phyloP scores from a whole-genome alignment of 2,888 invertebrate species.

The Liopterus haemorrhoidalis region DNA sequence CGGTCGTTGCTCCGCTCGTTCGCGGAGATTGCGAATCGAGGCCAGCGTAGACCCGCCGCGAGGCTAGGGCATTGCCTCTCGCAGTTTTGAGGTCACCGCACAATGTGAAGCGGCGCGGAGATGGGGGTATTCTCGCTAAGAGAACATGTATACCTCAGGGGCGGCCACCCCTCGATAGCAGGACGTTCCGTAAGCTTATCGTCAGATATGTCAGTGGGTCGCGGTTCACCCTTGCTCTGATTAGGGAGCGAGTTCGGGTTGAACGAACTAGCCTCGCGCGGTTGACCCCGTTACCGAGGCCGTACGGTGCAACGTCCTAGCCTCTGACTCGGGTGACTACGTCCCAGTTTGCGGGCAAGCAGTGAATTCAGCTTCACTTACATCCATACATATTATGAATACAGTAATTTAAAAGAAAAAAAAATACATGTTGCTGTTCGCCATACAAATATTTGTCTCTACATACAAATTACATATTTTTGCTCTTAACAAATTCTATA shows the following conservation, averaged over 20 bases:
- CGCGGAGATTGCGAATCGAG: conserved; percentile 38
- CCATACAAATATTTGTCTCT: no score
- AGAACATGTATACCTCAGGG: conserved; percentile 31
- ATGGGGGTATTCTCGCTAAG: background rate
- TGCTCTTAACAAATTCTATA: no score
- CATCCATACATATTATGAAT: no score
- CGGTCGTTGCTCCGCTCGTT: conserved; percentile 46
- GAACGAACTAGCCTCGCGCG: conserved; percentile 56
- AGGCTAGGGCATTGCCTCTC: conserved; percentile 46
- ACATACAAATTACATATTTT: no score
- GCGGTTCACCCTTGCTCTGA: no score
- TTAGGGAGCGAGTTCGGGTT: no score
- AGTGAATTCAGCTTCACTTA: no score
- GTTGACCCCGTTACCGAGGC: conserved; percentile 49
- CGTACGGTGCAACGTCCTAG: conserved; percentile 58
- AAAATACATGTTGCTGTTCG: no score
- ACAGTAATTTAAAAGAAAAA: no score
- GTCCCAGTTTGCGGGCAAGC: no score
- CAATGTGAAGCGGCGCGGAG: conserved; percentile 26
- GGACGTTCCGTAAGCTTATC: no score
- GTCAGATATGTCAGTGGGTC: no score
- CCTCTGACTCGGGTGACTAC: conserved; percentile 46
- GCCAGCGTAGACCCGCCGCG: conserved; percentile 37
- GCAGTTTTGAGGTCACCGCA: conserved; percentile 45
- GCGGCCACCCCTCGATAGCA: conserved; percentile 35